phyloP scores from a whole-genome alignment of 1,140 invertebrate genomes.

The Bombus terrestris region DNA sequence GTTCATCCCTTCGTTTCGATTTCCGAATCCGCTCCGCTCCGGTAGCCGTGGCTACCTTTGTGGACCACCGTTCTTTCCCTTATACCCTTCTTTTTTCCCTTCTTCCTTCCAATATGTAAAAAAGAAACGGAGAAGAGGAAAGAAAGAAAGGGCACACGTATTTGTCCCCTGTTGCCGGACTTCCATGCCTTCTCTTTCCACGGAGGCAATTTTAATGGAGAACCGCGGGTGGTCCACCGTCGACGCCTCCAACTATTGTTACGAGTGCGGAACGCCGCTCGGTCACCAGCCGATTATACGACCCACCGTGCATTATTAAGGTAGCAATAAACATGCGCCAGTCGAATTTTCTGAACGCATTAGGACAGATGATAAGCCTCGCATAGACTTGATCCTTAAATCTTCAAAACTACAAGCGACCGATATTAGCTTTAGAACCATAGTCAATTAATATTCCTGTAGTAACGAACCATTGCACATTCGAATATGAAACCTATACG shows the following conservation, averaged over 20 bases:
- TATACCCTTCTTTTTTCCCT: not conserved
- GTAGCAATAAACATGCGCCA: constrained; percentile 55
- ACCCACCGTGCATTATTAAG: constrained; percentile 52
- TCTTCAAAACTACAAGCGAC: too few species aligned
- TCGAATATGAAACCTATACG: too few species aligned
- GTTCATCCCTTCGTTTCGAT: constrained; percentile 49
- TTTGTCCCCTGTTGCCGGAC: constrained; percentile 2
- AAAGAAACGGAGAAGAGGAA: not conserved
- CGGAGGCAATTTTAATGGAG: constrained; percentile 73
- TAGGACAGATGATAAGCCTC: not conserved
- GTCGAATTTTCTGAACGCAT: constrained; percentile 2
- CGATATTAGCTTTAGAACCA: too few species aligned
- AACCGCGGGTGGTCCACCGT: constrained; percentile 77
- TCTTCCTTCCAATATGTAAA: too few species aligned
- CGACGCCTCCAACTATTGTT: constrained; percentile 77
- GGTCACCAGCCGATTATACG: constrained; percentile 60
- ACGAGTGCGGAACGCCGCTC: constrained; percentile 47
- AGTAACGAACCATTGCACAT: not conserved
- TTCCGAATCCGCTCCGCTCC: constrained; percentile 36
- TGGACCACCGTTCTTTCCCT: not conserved
- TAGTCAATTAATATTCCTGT: not conserved
- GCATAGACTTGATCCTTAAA: not conserved
- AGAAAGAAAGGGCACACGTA: not conserved
- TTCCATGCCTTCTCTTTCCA: constrained; percentile 27
- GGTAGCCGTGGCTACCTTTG: constrained; percentile 12